Percentiles rank a stretch among this genome's conserved stretches.
Conservation (phyloP, 2,888 invertebrate species). For the Brachylomia viminalis region DNA sequence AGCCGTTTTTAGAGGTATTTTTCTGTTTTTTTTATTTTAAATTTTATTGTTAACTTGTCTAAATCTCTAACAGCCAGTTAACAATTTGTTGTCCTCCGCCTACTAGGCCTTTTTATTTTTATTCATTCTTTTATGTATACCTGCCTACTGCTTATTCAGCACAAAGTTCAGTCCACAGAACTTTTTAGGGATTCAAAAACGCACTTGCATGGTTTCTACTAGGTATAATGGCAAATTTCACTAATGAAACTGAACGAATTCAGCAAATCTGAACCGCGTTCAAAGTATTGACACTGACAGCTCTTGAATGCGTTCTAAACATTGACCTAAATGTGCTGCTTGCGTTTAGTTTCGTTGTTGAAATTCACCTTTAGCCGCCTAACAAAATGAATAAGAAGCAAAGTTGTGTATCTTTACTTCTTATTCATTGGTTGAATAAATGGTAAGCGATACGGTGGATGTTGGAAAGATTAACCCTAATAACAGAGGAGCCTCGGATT, state of each 20-base stretch:
- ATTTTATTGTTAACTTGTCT: background rate
- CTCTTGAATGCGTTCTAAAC: too few species aligned
- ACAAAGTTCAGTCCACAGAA: background rate
- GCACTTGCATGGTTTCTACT: background rate
- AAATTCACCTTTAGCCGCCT: background rate
- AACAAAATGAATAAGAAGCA: background rate
- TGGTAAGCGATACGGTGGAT: conserved; percentile 33
- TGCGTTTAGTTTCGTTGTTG: background rate
- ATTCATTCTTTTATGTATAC: background rate
- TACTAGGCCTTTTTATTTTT: background rate
- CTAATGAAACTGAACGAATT: background rate
- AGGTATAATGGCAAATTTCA: background rate
- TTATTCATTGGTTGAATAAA: conserved; percentile 37
- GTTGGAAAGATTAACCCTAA: conserved; percentile 51
- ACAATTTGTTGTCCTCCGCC: background rate
- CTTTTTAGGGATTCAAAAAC: background rate
- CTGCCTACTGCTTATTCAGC: background rate
- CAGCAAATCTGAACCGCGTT: background rate
- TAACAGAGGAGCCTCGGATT: conserved; percentile 40
- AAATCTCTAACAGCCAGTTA: background rate
- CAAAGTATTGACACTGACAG: background rate
- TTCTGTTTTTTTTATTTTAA: too few species aligned
- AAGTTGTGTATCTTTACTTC: conserved; percentile 2
- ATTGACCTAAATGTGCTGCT: background rate
- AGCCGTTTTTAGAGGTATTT: too few species aligned